Percentiles rank a stretch among this genome's conserved stretches.
Evolutionary conservation across 2,888 invertebrate species (phyloP).

Genomic region (Tanytarsus gracilentus): DNA sequence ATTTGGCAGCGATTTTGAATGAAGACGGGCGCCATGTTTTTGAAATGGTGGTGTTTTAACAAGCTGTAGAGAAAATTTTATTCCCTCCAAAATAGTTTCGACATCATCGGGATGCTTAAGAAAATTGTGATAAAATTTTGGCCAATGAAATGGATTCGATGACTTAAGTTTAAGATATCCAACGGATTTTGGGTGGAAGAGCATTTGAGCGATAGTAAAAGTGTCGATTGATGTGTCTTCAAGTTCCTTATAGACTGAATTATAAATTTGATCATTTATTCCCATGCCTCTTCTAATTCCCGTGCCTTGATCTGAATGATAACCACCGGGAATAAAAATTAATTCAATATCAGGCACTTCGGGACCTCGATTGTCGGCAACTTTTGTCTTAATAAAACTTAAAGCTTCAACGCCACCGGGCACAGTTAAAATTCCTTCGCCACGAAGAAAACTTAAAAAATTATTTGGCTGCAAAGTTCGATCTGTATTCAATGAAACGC

Average conservation of each 20-base stretch:
- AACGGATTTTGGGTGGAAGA: slow-evolving; percentile 64
- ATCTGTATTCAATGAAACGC: background rate
- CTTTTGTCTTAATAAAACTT: slow-evolving; percentile 53
- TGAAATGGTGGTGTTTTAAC: slow-evolving; percentile 51
- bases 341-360: slow-evolving; percentile 60
- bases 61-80: slow-evolving; percentile 53
- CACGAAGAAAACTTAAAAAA: slow-evolving; percentile 33
- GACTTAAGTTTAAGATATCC: slow-evolving; percentile 61
- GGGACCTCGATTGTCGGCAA: slow-evolving; percentile 46
- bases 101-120: slow-evolving; percentile 56
- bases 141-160: slow-evolving; percentile 63
- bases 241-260: slow-evolving; percentile 49
- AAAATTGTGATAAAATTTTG: slow-evolving; percentile 74
- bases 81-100: slow-evolving; percentile 51
- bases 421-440: slow-evolving; percentile 45
- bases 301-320: slow-evolving; percentile 53
- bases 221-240: slow-evolving; percentile 47
- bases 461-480: background rate
- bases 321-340: slow-evolving; percentile 53
- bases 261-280: slow-evolving; percentile 48
- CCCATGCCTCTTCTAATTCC: slow-evolving; percentile 49
- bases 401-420: slow-evolving; percentile 60
- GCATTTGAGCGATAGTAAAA: slow-evolving; percentile 56
- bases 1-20: slow-evolving; percentile 46
- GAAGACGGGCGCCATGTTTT: slow-evolving; percentile 46